Conservation (phyloP, 1,140 invertebrate genomes). For the Philopotamus ludificatus region DNA sequence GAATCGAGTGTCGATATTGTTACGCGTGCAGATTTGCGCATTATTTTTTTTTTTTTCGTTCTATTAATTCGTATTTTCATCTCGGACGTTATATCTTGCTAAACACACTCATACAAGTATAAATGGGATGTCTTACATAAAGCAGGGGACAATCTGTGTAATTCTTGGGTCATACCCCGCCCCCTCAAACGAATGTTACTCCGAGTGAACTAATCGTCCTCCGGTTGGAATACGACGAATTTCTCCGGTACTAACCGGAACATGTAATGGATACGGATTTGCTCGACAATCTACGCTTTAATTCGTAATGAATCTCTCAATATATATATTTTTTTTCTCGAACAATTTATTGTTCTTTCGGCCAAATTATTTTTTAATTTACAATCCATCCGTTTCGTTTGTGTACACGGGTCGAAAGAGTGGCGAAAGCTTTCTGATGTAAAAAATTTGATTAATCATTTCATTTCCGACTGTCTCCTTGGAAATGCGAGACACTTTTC, state of each 20-base stretch:
- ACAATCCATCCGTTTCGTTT: no score
- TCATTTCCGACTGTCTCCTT: neutral
- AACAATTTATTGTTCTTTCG: no score
- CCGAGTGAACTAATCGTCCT: slow-evolving; percentile 22
- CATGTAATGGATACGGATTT: neutral
- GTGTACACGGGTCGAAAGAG: no score
- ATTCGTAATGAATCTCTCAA: neutral
- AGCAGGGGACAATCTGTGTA: slow-evolving; percentile 2
- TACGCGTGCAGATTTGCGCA: no score
- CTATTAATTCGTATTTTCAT: no score
- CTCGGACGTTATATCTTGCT: no score
- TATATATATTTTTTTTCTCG: neutral
- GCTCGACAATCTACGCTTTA: neutral
- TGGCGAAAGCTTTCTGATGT: no score
- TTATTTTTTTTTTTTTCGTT: no score
- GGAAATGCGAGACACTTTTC: neutral
- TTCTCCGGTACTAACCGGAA: slow-evolving; percentile 6
- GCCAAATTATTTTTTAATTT: no score
- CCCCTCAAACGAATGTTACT: slow-evolving; percentile 21
- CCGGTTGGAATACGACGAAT: slow-evolving; percentile 14
- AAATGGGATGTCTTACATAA: no score
- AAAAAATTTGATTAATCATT: neutral
- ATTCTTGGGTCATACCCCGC: neutral
- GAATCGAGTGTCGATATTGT: no score
- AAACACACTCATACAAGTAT: no score